A percentile compares a stretch with the other conserved stretches of the same genome.
Conservation (phyloP, 2,797 vertebrate genomes). For the Brachymystax lenok region DNA sequence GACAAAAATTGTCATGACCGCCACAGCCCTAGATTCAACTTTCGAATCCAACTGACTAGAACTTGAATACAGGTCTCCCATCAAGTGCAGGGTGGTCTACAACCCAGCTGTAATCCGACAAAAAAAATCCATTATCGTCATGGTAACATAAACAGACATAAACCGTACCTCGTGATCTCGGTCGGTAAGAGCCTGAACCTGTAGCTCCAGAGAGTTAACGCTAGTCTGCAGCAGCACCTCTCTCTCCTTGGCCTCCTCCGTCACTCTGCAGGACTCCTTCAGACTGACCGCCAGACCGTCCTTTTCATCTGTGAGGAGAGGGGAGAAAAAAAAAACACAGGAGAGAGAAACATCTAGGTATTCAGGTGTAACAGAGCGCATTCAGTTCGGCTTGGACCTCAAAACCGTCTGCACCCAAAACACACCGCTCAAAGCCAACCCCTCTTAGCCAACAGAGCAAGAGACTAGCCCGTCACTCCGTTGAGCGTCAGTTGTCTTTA, state of each 20-base stretch:
- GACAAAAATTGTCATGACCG: no score
- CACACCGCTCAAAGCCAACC: neutral
- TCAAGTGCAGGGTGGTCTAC: no score
- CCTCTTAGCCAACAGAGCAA: no score
- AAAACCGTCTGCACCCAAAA: neutral
- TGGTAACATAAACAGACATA: neutral
- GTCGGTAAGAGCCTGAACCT: constrained; percentile 80
- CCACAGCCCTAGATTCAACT: no score
- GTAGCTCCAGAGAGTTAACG: constrained; percentile 83
- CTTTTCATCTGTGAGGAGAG: constrained; percentile 84
- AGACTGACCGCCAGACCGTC: constrained; percentile 86
- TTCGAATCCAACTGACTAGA: neutral
- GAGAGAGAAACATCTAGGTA: neutral
- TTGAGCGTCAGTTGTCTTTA: no score
- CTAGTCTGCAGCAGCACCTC: constrained; percentile 85
- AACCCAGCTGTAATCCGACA: no score
- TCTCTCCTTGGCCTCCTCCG: constrained; percentile 83
- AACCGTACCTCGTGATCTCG: constrained; percentile 85
- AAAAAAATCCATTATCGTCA: neutral
- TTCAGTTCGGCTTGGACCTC: neutral
- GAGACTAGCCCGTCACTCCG: no score
- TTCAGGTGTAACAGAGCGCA: no score
- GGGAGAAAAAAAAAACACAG: neutral
- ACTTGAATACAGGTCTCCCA: no score
- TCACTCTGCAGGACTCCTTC: constrained; percentile 82